Conservation (phyloP, 2,113 vertebrate species). For the Alaudala cheleensis region DNA sequence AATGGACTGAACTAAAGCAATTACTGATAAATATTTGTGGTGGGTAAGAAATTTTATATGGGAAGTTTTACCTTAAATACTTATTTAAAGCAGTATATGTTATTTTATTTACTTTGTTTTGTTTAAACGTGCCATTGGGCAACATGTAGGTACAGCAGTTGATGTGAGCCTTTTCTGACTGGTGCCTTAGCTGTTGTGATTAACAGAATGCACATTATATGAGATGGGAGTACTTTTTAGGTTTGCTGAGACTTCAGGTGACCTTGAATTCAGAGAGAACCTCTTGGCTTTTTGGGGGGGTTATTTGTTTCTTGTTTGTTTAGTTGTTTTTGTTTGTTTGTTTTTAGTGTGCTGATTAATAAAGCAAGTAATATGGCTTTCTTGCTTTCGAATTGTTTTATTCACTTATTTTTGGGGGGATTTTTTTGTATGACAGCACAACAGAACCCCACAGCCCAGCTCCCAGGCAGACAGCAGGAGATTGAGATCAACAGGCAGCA, state of each 20-base stretch:
- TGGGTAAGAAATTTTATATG: not conserved
- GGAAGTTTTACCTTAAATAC: not conserved
- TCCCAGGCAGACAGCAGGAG: slow-evolving; percentile 84
- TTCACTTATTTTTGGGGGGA: not conserved
- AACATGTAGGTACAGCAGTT: not conserved
- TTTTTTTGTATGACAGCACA: slow-evolving; percentile 76
- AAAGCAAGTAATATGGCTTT: not conserved
- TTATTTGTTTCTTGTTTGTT: not conserved
- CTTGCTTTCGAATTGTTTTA: not conserved
- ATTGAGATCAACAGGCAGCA: slow-evolving; percentile 87
- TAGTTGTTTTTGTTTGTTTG: not conserved
- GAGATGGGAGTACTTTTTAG: not conserved
- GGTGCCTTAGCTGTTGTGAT: not conserved
- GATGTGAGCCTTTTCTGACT: not conserved
- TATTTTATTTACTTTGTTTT: not conserved
- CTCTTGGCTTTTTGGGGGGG: rapidly evolving
- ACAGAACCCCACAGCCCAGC: slow-evolving; percentile 81
- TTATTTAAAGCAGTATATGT: not conserved
- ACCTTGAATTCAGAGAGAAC: not conserved
- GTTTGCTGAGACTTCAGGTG: not conserved
- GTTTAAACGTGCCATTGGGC: not conserved
- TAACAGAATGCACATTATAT: not conserved
- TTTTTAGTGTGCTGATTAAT: not conserved
- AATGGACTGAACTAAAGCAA: not conserved
- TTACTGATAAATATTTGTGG: not conserved